These are phyloP conservation scores for Psilopogon haemacephalus DNA, from an alignment of 2,113 vertebrate species.

Conservation along the genomic window DNA sequence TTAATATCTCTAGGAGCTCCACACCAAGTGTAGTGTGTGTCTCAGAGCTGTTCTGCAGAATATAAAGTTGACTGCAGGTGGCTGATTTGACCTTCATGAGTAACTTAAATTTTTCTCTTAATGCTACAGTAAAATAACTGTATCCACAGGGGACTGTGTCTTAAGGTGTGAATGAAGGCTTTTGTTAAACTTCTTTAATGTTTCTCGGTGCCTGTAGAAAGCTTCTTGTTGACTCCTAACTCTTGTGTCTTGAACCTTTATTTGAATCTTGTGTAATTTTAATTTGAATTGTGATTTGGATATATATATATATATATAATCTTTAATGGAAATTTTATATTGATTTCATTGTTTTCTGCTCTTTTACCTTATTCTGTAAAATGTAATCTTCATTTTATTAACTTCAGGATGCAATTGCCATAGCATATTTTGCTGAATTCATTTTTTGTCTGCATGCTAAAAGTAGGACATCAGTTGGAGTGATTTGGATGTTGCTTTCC, in stretches of 20 bases:
- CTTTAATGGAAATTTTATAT: not conserved
- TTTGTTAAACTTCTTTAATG: not conserved
- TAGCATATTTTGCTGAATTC: not conserved
- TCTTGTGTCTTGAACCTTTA: not conserved
- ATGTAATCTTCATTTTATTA: not conserved
- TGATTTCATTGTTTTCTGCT: not conserved
- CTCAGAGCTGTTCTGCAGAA: not conserved
- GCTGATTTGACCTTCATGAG: not conserved
- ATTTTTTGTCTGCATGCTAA: not conserved
- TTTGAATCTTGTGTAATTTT: not conserved
- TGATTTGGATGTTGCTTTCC: not conserved
- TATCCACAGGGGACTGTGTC: not conserved
- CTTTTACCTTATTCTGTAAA: not conserved
- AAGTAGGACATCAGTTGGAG: not conserved
- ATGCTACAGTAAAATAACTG: not conserved
- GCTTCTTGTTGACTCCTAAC: not conserved
- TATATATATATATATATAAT: too few species aligned
- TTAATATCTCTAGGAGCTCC: not conserved
- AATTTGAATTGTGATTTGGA: not conserved
- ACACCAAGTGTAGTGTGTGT: rapidly evolving
- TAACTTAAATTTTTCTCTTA: not conserved
- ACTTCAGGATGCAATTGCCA: not conserved
- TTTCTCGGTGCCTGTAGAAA: not conserved
- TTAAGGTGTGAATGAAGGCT: not conserved
- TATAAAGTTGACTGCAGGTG: not conserved